A percentile compares a stretch with the other conserved stretches of the same genome.
Evolutionary conservation across 1,140 invertebrate species (phyloP).

Genomic region (Camponotus pennsylvanicus): DNA sequence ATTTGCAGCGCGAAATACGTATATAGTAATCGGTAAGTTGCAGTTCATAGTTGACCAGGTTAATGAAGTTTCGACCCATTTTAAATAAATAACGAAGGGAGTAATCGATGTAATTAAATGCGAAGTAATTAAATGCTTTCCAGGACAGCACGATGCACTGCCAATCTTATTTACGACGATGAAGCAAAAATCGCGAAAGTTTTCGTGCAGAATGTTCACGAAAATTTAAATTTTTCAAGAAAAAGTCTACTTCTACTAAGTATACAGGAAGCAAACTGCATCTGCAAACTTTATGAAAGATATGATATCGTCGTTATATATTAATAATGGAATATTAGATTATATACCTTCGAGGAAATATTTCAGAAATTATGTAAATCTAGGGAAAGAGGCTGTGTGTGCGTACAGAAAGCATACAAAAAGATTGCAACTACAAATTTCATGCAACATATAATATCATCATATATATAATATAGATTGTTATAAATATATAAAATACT

Average conservation of each 20-base stretch:
- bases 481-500: no score
- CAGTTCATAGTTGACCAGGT: background rate
- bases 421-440: background rate
- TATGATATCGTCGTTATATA: background rate
- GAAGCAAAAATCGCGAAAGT: background rate
- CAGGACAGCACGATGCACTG: background rate
- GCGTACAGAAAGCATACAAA: no score
- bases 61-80: constrained; percentile 37
- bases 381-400: no score
- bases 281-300: background rate
- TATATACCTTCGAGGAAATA: no score
- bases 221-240: background rate
- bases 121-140: background rate
- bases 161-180: background rate
- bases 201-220: background rate
- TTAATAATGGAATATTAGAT: no score
- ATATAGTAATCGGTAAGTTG: background rate
- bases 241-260: background rate
- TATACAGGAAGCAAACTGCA: background rate
- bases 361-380: no score
- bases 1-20: background rate
- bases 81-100: background rate
- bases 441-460: background rate
- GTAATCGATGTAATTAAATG: background rate
- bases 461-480: background rate